phyloP scores from a whole-genome alignment of 2,113 vertebrate genomes.

The Regulus satrapa region DNA sequence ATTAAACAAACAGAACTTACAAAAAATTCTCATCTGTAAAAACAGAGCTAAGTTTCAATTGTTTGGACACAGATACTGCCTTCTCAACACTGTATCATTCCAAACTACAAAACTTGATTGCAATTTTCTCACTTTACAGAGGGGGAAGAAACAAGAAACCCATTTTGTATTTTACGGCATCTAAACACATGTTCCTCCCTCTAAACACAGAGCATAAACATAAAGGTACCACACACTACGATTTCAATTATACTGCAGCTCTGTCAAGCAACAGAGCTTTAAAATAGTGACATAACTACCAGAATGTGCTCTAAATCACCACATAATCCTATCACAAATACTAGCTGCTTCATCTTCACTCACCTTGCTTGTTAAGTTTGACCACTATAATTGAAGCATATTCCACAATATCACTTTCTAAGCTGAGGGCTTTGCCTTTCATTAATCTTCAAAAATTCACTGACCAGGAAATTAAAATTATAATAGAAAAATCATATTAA shows the following conservation, averaged over 20 bases:
- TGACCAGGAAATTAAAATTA: background rate
- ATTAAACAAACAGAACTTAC: background rate
- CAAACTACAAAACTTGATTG: background rate
- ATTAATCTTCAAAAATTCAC: background rate
- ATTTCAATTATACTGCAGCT: background rate
- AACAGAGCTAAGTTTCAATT: background rate
- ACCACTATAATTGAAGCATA: background rate
- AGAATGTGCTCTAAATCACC: background rate
- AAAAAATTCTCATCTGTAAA: background rate
- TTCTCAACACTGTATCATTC: background rate
- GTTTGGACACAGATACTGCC: background rate
- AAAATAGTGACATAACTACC: background rate
- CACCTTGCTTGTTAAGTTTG: background rate
- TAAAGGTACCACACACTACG: background rate
- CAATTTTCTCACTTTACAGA: background rate
- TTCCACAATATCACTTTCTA: background rate
- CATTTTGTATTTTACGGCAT: background rate
- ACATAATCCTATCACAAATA: background rate
- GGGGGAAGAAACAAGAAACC: background rate
- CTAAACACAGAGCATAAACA: background rate
- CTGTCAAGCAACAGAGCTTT: background rate
- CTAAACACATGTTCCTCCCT: background rate
- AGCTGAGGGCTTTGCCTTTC: background rate
- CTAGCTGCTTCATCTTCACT: background rate
- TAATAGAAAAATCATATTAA: background rate